Evolutionary conservation across 1,140 invertebrate species (phyloP).

Genomic region (Drosophila oshimai): DNA sequence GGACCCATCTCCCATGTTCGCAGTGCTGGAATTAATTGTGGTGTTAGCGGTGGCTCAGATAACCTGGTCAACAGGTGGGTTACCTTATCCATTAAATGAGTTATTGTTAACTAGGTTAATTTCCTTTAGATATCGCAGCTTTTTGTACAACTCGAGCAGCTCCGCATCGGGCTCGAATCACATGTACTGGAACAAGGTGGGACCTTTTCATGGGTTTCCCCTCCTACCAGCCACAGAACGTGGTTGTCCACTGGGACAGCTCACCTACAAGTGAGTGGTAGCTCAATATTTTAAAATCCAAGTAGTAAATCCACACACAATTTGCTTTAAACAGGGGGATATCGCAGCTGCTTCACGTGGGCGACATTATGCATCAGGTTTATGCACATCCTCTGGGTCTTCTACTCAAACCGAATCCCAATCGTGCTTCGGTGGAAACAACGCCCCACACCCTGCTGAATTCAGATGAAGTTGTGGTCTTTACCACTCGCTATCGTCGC

Average conservation of each 20-base stretch:
- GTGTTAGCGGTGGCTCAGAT: slow-evolving; percentile 83
- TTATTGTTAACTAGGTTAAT: slow-evolving; percentile 62
- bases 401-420: slow-evolving; percentile 47
- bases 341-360: slow-evolving; percentile 90
- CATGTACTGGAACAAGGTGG: slow-evolving; percentile 88
- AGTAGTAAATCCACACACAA: background rate
- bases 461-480: slow-evolving; percentile 87
- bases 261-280: slow-evolving; percentile 86
- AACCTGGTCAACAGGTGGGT: slow-evolving; percentile 83
- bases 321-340: slow-evolving; percentile 83
- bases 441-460: slow-evolving; percentile 73
- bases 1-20: slow-evolving; percentile 91
- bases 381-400: slow-evolving; percentile 87
- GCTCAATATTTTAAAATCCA: no score
- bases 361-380: slow-evolving; percentile 87
- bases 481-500: slow-evolving; percentile 92
- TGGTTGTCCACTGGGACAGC: slow-evolving; percentile 87
- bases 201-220: slow-evolving; percentile 92
- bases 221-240: slow-evolving; percentile 86
- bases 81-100: slow-evolving; percentile 14
- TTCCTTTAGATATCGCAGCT: slow-evolving; percentile 84
- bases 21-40: slow-evolving; percentile 90
- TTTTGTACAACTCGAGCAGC: slow-evolving; percentile 85
- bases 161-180: slow-evolving; percentile 84
- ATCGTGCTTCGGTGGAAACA: slow-evolving; percentile 38